Conservation (phyloP, 2,797 vertebrate genomes). For the Platyrinchus mystaceus region DNA sequence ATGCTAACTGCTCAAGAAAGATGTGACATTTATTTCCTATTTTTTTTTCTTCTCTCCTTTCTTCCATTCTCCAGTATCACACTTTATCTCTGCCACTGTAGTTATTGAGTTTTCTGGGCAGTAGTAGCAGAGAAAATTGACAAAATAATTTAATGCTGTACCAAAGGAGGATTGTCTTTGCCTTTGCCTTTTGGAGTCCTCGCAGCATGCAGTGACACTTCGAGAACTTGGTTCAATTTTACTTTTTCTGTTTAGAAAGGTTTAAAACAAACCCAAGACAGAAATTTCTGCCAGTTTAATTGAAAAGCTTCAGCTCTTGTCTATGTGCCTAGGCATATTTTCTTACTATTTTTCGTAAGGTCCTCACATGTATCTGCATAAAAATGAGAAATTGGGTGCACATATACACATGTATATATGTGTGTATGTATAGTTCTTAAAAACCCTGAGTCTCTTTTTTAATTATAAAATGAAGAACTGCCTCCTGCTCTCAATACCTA, state of each 20-base stretch:
- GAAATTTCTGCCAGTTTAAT: background rate
- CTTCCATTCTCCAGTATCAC: background rate
- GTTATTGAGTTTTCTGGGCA: conserved; percentile 49
- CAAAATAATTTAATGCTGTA: conserved; percentile 40
- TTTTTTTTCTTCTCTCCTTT: conserved; percentile 20
- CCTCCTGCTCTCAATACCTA: background rate
- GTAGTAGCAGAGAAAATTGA: conserved; percentile 37
- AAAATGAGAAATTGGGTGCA: background rate
- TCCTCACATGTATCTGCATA: background rate
- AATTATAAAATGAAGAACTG: background rate
- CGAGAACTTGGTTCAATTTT: background rate
- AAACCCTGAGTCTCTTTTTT: background rate
- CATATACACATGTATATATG: background rate
- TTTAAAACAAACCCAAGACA: background rate
- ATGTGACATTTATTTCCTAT: background rate
- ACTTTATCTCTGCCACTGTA: conserved; percentile 44
- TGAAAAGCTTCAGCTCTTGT: background rate
- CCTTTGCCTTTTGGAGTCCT: background rate
- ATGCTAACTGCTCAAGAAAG: background rate
- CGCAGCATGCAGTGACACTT: background rate
- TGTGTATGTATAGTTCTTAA: background rate
- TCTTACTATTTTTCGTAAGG: background rate
- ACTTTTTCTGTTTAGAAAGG: background rate
- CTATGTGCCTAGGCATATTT: background rate
- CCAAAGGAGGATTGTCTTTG: background rate